Conservation (phyloP, 1,140 invertebrate genomes). For the Ruditapes philippinarum region DNA sequence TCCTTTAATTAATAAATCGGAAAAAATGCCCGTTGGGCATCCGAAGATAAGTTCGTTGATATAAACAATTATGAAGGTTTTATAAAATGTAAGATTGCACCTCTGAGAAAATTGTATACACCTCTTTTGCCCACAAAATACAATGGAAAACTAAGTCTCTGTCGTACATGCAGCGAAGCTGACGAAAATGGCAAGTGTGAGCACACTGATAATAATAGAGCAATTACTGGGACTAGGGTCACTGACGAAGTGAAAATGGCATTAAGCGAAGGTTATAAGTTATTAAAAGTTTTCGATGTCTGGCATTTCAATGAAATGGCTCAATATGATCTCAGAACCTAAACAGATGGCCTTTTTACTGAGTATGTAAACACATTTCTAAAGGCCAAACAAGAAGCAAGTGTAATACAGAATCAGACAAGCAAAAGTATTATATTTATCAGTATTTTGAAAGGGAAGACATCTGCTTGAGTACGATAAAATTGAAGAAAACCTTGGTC, state of each 20-base stretch:
- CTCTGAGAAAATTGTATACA: background rate
- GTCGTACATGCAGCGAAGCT: too few species aligned
- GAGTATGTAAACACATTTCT: slow-evolving; percentile 71
- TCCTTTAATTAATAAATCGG: slow-evolving; percentile 45
- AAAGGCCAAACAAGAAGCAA: slow-evolving; percentile 71
- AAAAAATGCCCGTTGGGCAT: slow-evolving; percentile 24
- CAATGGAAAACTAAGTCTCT: slow-evolving; percentile 26
- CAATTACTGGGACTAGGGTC: background rate
- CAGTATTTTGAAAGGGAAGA: slow-evolving; percentile 73
- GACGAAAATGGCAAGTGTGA: slow-evolving; percentile 14
- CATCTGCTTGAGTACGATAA: slow-evolving; percentile 80
- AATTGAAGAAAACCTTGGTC: slow-evolving; percentile 83
- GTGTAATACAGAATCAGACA: slow-evolving; percentile 57
- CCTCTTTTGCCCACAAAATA: slow-evolving; percentile 17
- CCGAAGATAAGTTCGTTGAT: background rate
- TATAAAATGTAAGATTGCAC: slow-evolving; percentile 30
- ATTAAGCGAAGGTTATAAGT: background rate
- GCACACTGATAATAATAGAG: background rate
- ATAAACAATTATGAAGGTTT: slow-evolving; percentile 21
- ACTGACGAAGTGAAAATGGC: slow-evolving; percentile 47
- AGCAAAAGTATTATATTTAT: slow-evolving; percentile 78
- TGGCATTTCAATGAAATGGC: slow-evolving; percentile 20
- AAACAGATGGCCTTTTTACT: slow-evolving; percentile 47
- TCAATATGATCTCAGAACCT: background rate
- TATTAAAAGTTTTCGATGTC: background rate